phyloP scores from a whole-genome alignment of 2,797 vertebrate species.

The Leuciscus waleckii region DNA sequence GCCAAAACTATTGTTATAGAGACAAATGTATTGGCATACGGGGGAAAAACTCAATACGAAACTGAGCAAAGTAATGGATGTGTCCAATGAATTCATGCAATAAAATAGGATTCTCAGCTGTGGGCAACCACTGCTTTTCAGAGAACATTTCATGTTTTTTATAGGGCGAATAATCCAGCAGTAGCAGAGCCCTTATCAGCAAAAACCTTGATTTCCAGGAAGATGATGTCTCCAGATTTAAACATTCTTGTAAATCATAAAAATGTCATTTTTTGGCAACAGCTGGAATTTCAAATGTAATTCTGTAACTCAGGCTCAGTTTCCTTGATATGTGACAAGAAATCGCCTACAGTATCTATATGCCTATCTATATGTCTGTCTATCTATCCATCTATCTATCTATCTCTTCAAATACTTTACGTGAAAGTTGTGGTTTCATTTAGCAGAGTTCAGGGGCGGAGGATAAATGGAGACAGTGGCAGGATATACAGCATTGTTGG shows the following conservation, averaged over 20 bases:
- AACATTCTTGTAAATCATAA: conserved; percentile 31
- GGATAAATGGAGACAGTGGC: conserved; percentile 18
- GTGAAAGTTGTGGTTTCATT: conserved; percentile 14
- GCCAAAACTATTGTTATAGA: conserved; percentile 57
- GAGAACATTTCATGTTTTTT: conserved; percentile 43
- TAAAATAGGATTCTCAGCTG: conserved; percentile 38
- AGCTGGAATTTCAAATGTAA: conserved; percentile 17
- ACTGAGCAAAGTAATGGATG: conserved; percentile 54
- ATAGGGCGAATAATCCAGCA: conserved; percentile 31
- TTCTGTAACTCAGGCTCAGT: neutral
- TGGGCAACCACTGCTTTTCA: conserved; percentile 45
- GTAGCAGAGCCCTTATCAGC: conserved; percentile 39
- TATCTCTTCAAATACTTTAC: neutral
- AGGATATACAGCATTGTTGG: conserved; percentile 33
- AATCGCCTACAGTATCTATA: neutral
- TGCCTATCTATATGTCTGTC: neutral
- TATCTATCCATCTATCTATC: neutral
- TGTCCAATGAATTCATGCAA: conserved; percentile 53
- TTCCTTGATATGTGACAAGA: neutral
- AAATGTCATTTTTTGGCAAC: conserved; percentile 18
- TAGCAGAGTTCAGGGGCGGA: conserved; percentile 16
- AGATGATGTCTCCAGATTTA: conserved; percentile 21
- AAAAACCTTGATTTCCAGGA: conserved; percentile 45
- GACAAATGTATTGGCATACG: conserved; percentile 28
- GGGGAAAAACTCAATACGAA: conserved; percentile 60